Conservation (phyloP, 2,797 vertebrate species). For the Lutra lutra region DNA sequence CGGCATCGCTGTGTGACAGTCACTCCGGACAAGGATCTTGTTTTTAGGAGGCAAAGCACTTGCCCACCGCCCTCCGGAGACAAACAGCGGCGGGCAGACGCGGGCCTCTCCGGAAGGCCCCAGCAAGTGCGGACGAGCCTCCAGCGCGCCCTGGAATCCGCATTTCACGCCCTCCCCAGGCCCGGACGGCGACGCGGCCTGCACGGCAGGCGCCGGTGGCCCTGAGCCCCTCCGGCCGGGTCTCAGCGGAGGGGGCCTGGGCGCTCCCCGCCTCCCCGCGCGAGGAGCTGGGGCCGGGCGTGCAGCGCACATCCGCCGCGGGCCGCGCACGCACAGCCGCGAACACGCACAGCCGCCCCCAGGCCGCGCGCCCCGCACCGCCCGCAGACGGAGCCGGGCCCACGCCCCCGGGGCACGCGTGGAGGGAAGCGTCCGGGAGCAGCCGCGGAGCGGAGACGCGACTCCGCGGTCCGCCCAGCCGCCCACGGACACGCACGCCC, state of each 20-base stretch:
- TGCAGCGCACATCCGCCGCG: not conserved
- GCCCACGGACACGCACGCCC: not conserved
- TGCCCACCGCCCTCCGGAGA: not conserved
- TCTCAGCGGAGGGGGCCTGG: slow-evolving; percentile 58
- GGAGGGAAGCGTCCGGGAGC: slow-evolving; percentile 40
- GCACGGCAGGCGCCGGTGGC: slow-evolving; percentile 54
- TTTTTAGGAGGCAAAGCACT: not conserved
- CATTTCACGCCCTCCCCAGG: not conserved
- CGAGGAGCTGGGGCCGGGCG: not conserved
- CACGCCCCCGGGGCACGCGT: not conserved
- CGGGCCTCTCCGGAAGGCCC: slow-evolving; percentile 9
- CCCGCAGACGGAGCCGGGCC: not conserved
- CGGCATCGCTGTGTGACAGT: not conserved
- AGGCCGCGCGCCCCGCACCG: not conserved
- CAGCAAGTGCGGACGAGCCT: not conserved
- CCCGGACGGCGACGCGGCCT: not conserved
- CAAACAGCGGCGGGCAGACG: not conserved
- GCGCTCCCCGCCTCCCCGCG: not conserved
- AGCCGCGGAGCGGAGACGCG: not conserved
- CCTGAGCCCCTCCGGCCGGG: not conserved
- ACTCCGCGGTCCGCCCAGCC: not conserved
- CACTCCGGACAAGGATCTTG: not conserved
- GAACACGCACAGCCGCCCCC: not conserved
- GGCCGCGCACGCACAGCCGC: not conserved
- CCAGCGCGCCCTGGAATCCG: not conserved